A percentile compares a stretch with the other conserved stretches of the same genome.
phyloP scores from a whole-genome alignment of 2,888 invertebrate species.

The Apeira syringaria region DNA sequence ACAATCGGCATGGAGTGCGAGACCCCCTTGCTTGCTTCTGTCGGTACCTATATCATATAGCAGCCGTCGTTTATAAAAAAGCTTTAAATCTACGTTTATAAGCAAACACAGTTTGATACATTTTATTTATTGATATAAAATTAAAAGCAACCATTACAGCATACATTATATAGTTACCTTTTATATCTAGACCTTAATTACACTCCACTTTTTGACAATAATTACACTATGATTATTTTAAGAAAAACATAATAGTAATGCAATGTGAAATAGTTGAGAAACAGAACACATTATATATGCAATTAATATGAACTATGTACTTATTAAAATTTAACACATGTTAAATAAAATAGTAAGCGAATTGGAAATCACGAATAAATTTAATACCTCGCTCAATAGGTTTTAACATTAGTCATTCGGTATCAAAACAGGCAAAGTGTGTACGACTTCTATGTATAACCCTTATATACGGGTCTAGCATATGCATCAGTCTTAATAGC shows the following conservation, averaged over 20 bases:
- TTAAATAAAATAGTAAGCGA: too few species aligned
- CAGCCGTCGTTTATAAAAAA: too few species aligned
- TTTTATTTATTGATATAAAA: slow-evolving; percentile 76
- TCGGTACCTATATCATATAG: too few species aligned
- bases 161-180: slow-evolving; percentile 62
- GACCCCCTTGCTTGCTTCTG: too few species aligned
- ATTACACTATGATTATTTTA: slow-evolving; percentile 19
- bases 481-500: too few species aligned
- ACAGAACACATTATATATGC: slow-evolving; percentile 32
- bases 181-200: slow-evolving; percentile 56
- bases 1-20: too few species aligned
- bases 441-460: too few species aligned
- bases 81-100: too few species aligned
- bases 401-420: neutral
- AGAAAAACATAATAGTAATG: slow-evolving; percentile 32
- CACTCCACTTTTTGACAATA: slow-evolving; percentile 27
- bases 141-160: slow-evolving; percentile 81
- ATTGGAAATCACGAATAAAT: slow-evolving; percentile 1
- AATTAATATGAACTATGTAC: slow-evolving; percentile 21
- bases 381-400: neutral
- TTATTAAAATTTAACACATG: too few species aligned
- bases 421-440: too few species aligned
- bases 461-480: too few species aligned
- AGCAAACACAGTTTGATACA: slow-evolving; percentile 33
- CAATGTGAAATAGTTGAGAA: slow-evolving; percentile 39